Evolutionary conservation across 2,113 vertebrate genomes (phyloP).

Genomic region (Lagopus leucura): DNA sequence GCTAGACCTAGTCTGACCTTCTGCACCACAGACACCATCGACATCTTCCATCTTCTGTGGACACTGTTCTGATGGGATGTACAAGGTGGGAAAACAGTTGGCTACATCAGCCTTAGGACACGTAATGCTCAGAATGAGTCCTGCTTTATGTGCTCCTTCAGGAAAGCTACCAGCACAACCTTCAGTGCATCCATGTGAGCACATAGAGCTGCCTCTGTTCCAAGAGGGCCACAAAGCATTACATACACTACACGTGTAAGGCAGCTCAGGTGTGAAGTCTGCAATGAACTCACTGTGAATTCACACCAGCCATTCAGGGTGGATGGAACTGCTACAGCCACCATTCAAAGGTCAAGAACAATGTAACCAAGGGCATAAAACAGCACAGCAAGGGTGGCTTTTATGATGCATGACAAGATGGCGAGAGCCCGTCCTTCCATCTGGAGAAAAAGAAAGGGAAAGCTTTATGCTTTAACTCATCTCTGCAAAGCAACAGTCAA

Average conservation of each 20-base stretch:
- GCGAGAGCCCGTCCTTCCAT: neutral
- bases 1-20: neutral
- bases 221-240: conserved; percentile 36
- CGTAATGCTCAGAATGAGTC: neutral
- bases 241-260: conserved; percentile 37
- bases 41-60: neutral
- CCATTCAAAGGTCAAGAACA: neutral
- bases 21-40: neutral
- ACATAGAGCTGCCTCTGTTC: conserved; percentile 52
- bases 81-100: conserved; percentile 60
- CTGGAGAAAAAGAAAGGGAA: neutral
- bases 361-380: neutral
- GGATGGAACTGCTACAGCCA: neutral
- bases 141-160: conserved; percentile 57
- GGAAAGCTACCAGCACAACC: conserved; percentile 24
- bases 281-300: neutral
- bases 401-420: neutral
- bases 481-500: neutral
- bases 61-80: conserved; percentile 48
- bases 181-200: conserved; percentile 16
- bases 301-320: neutral
- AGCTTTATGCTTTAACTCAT: neutral
- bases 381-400: neutral
- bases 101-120: conserved; percentile 26
- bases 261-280: neutral